Conservation (phyloP, 2,113 vertebrate species). For the Promerops cafer region DNA sequence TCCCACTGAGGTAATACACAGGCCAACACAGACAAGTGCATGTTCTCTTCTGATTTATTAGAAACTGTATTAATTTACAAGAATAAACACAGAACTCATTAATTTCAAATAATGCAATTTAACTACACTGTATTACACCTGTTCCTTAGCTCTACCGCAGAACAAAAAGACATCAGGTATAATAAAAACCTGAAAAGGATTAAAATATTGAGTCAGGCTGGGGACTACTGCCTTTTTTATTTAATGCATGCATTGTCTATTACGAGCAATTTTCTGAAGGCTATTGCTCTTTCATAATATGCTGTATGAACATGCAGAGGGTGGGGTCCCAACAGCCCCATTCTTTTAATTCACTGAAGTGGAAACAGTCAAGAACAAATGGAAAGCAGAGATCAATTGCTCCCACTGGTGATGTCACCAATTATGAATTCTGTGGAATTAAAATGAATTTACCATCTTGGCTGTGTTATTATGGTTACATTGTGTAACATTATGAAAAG, state of each 20-base stretch:
- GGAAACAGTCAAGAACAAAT: conserved; percentile 70
- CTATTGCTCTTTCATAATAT: conserved; percentile 53
- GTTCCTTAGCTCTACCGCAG: neutral
- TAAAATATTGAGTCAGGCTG: conserved; percentile 26
- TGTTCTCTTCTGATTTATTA: conserved; percentile 35
- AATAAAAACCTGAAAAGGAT: conserved; percentile 35
- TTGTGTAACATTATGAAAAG: conserved; percentile 60
- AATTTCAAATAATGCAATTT: conserved; percentile 38
- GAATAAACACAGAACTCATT: conserved; percentile 54
- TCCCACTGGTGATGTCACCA: conserved; percentile 65
- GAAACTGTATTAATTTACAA: conserved; percentile 49
- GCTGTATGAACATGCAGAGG: conserved; percentile 49
- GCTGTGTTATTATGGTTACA: conserved; percentile 49
- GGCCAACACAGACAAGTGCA: neutral
- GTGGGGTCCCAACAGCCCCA: conserved; percentile 61
- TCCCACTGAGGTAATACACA: conserved; percentile 28
- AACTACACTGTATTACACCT: conserved; percentile 2
- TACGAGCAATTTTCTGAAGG: conserved; percentile 56
- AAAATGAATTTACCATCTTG: conserved; percentile 64
- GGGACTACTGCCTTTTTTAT: conserved; percentile 29
- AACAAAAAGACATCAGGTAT: neutral
- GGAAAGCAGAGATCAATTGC: conserved; percentile 67
- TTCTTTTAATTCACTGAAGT: conserved; percentile 68
- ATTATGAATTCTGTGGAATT: conserved; percentile 65
- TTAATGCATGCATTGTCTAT: conserved; percentile 36